Evolutionary conservation across 1,140 invertebrate genomes (phyloP).

Genomic region (Lepidurus couesii): DNA sequence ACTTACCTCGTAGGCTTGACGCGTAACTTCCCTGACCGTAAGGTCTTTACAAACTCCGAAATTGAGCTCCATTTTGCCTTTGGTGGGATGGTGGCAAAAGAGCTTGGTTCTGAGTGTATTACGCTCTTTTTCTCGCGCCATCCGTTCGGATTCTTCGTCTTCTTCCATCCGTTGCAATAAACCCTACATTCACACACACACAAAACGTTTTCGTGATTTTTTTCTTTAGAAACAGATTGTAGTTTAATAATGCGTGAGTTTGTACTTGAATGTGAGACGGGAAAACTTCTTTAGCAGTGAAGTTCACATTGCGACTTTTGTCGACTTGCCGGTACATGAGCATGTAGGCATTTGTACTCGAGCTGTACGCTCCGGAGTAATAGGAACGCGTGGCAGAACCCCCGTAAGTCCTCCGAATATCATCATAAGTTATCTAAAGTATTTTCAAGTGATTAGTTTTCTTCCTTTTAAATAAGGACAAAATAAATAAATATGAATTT

Average conservation of each 20-base stretch:
- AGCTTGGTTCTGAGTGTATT: slow-evolving; percentile 59
- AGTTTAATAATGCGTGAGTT: slow-evolving; percentile 27
- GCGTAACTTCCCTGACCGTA: slow-evolving; percentile 54
- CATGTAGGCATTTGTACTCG: slow-evolving; percentile 90
- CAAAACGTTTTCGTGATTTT: slow-evolving; percentile 34
- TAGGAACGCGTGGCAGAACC: slow-evolving; percentile 60
- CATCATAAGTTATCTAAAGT: slow-evolving; percentile 53
- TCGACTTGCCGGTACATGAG: slow-evolving; percentile 84
- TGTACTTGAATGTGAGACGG: slow-evolving; percentile 63
- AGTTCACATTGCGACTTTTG: slow-evolving; percentile 59
- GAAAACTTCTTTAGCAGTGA: slow-evolving; percentile 63
- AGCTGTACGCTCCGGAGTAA: slow-evolving; percentile 67
- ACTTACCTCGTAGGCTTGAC: slow-evolving; percentile 52
- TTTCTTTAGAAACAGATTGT: slow-evolving; percentile 28
- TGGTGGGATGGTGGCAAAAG: slow-evolving; percentile 56
- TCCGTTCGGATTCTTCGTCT: slow-evolving; percentile 59
- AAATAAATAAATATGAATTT: too few species aligned
- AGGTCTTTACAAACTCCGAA: slow-evolving; percentile 48
- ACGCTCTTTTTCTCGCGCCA: slow-evolving; percentile 54
- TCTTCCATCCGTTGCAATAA: slow-evolving; percentile 60
- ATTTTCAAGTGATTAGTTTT: background rate
- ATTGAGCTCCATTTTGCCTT: slow-evolving; percentile 30
- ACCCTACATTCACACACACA: slow-evolving; percentile 44
- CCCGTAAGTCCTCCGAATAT: slow-evolving; percentile 79
- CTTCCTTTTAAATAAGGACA: too few species aligned